Base-by-base conservation (phyloP, 2,888 invertebrate species). In the Lasioglossum calceatum region DNA sequence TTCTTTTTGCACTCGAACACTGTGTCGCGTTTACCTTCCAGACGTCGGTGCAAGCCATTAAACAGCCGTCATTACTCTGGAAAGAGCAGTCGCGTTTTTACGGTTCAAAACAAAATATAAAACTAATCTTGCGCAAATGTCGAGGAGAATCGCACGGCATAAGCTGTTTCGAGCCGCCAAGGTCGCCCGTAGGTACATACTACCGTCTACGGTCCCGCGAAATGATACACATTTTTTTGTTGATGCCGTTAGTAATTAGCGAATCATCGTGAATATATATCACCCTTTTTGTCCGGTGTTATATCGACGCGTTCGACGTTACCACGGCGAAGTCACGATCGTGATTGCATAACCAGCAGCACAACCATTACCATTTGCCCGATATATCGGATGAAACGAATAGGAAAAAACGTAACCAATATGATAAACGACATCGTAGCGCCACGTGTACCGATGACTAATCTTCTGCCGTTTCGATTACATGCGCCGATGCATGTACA, bases 271-370 rank as follows among this genome's bases (percentile, higher is more conserved):
- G 23, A n/a, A 71, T 39, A 42, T 39, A n/a, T n/a, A 39, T 10
- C 32, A 10, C 47, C 7, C 19, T 39, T 42, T 50, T 50, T 39
- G n/a, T 27, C 23, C 14, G 64, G 16, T 14, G 16, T 42, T 32
- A 19, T 23, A 27, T 44, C 19, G 0, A 10, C 16, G 23, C 23
- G 7, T 23, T 16, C 19, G n/a, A 10, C 8, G 42, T 42, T 12
- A 10, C 19, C 23, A 4, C 36, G 50, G 16, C 67, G 42, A 74
- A 42, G 67, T 74, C 76, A 67, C 42, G 71, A 82, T 72, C 39
- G 10, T 0, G 73, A 61, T 85, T 85, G 70, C 78, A 23, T 67
- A 85, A 85, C 10, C 19, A 14, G 1, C 47, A 5, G 1, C 47
- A 5, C 47, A 5, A 64, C 70, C 70, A 70, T 70, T 70, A 71